Evolutionary conservation across 2,888 invertebrate genomes (phyloP).

Genomic region (Eristalis arbustorum): DNA sequence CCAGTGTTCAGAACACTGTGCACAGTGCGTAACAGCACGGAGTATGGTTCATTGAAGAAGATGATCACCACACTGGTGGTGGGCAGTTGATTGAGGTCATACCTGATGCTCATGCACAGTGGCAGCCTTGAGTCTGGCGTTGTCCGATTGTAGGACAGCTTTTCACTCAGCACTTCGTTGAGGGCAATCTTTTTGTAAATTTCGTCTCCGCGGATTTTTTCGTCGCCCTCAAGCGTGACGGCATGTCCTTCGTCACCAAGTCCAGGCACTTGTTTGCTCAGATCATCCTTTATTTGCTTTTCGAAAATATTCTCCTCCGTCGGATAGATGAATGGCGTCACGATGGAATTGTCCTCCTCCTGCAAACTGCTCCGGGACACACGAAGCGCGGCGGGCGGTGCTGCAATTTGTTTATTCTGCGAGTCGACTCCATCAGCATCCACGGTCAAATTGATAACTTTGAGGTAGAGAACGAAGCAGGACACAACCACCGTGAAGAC

Average conservation of each 20-base stretch:
- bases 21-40: constrained; percentile 88
- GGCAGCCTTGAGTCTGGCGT: constrained; percentile 79
- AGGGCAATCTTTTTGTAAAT: constrained; percentile 91
- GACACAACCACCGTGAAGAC: constrained; percentile 76
- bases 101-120: constrained; percentile 78
- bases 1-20: constrained; percentile 87
- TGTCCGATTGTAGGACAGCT: constrained; percentile 91
- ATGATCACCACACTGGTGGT: constrained; percentile 91
- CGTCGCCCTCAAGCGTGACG: constrained; percentile 84
- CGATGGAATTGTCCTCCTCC: constrained; percentile 38
- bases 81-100: constrained; percentile 84
- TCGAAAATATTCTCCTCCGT: constrained; percentile 72
- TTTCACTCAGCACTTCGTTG: constrained; percentile 93
- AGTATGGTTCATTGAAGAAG: constrained; percentile 95
- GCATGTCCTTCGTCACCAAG: constrained; percentile 88
- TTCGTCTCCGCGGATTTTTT: constrained; percentile 85
- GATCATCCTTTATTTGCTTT: constrained; percentile 82
- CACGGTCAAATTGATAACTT: constrained; percentile 73
- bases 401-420: constrained; percentile 36
- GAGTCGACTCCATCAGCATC: constrained; percentile 25
- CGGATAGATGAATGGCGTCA: constrained; percentile 71
- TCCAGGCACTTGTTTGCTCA: constrained; percentile 84
- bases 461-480: constrained; percentile 78
- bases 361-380: constrained; percentile 20
- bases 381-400: constrained; percentile 36